phyloP scores from a whole-genome alignment of 2,797 vertebrate genomes.

The Mus caroli region DNA sequence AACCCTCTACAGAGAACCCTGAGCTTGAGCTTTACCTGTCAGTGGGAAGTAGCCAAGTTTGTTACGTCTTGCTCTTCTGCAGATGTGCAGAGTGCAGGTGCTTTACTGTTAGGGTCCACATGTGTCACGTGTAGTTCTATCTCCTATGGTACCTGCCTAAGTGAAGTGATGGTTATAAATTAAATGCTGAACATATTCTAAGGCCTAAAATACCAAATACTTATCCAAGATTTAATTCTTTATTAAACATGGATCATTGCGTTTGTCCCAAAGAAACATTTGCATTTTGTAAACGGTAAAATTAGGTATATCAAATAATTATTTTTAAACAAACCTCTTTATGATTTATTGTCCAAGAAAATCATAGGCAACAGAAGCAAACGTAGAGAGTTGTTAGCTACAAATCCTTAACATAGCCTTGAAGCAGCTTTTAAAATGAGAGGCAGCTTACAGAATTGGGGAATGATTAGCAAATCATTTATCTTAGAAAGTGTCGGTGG shows the following conservation, averaged over 20 bases:
- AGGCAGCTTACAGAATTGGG: not conserved
- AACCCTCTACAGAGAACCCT: not conserved
- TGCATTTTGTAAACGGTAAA: not conserved
- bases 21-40: conserved; percentile 9
- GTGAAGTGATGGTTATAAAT: not conserved
- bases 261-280: not conserved
- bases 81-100: not conserved
- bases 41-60: conserved; percentile 3
- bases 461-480: not conserved
- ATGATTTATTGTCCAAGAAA: not conserved
- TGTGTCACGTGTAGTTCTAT: too few relatives aligned
- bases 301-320: not conserved
- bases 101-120: not conserved
- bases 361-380: not conserved
- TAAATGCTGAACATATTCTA: not conserved
- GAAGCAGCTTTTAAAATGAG: not conserved
- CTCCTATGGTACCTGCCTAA: not conserved
- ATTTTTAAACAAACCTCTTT: not conserved
- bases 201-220: not conserved
- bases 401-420: not conserved
- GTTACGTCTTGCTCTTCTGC: not conserved
- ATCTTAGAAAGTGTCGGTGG: not conserved
- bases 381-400: not conserved
- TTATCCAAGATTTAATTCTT: not conserved
- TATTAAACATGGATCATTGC: not conserved